Base-by-base conservation (phyloP, 2,888 invertebrate genomes). In the Andrena trimmerana region DNA sequence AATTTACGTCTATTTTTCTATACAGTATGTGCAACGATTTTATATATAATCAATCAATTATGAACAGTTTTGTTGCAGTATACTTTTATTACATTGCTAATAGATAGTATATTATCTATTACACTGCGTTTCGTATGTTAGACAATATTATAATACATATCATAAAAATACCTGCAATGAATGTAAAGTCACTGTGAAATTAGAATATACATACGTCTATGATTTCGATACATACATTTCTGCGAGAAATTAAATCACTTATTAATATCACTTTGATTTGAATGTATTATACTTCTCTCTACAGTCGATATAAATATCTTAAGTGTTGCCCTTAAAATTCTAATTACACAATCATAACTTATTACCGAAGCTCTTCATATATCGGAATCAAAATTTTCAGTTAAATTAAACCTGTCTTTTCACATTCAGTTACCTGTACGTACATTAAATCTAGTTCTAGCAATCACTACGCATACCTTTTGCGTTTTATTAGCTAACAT, bases 191-290 rank as follows among this genome's bases (percentile, higher is more conserved):
- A 59, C 29, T 57, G 24, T 57, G 29, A 59, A 16, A 60, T 31
- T 29, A 42, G 65, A 27, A 2, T 63, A 52, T 54, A 52, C 59
- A 42, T 71, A 16, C 29, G 52, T 13, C 6, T 60, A 42, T 24
- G 57, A 68, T 60, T 54, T 65, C 63, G 72, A 81, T 62, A 57
- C 54, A 7, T 7, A 60, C 31, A 50, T 67, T 36, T 50, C 73
- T 59, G 50, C 42, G 10, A 65, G 10, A 52, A 79, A 50, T 70
- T 16, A 66, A 59, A 27, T 50, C 52, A 33, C 2, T 33, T 42
- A 84, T 80, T 62, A 72, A 68, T 77, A 77, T 77, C 62, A 57
- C 54, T 52, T 62, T 67, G 20, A 67, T 57, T 31, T 31, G 16
- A 70, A 69, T 16, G 16, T 62, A 31, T 33, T 48, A 33, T 24